A percentile compares a stretch with the other conserved stretches of the same genome.
Conservation (phyloP, 2,888 invertebrate species). For the Napeogenes inachia region DNA sequence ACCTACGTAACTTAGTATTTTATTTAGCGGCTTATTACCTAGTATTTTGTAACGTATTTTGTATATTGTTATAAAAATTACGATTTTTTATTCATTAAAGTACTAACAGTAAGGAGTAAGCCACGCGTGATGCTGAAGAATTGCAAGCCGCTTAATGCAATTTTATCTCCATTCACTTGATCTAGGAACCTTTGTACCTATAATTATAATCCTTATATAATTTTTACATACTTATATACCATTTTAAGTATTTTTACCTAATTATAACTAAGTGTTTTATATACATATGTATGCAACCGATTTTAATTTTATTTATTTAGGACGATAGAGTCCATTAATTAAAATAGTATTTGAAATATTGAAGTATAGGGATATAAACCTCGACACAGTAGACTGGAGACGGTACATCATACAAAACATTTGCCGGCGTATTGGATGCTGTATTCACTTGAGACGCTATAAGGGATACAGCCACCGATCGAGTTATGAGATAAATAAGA, state of each 20-base stretch:
- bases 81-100: not conserved
- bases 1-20: too few species aligned
- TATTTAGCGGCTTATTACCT: not conserved
- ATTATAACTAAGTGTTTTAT: too few species aligned
- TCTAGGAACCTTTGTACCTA: constrained; percentile 81
- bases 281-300: too few species aligned
- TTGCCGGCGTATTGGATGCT: constrained; percentile 75
- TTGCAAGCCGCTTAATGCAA: constrained; percentile 75
- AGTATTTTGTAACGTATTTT: constrained; percentile 3
- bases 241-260: too few species aligned
- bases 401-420: constrained; percentile 79
- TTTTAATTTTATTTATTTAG: too few species aligned
- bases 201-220: not conserved
- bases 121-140: constrained; percentile 79
- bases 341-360: too few species aligned
- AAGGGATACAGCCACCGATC: constrained; percentile 80
- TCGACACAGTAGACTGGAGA: constrained; percentile 80
- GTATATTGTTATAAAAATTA: constrained; percentile 7
- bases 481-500: constrained; percentile 78
- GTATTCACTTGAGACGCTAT: constrained; percentile 79
- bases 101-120: constrained; percentile 74
- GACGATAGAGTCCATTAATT: too few species aligned
- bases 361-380: constrained; percentile 49
- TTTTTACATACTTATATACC: constrained; percentile 2
- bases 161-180: constrained; percentile 78